Percentiles rank a stretch among this genome's conserved stretches.
These are phyloP conservation scores for Zhuqinia jingwanae DNA, from an alignment of 2,888 invertebrate genomes.

Conservation along the genomic window DNA sequence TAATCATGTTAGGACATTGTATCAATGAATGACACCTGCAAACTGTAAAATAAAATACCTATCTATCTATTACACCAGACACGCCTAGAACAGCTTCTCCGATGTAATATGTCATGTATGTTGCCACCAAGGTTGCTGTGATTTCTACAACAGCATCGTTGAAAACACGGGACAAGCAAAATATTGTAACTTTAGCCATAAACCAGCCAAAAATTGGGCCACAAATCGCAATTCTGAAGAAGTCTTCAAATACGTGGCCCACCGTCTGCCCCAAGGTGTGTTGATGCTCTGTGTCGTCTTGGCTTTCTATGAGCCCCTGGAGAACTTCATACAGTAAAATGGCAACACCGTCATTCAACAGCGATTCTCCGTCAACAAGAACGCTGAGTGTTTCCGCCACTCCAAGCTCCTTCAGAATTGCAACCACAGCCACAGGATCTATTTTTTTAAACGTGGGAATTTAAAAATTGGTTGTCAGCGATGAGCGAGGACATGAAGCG, in stretches of 20 bases:
- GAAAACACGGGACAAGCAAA: slow-evolving; percentile 80
- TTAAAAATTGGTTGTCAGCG: too few species aligned
- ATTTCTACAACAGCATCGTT: slow-evolving; percentile 81
- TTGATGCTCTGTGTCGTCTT: neutral
- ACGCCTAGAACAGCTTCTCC: slow-evolving; percentile 79
- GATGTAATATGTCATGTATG: slow-evolving; percentile 81
- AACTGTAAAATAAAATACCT: too few species aligned
- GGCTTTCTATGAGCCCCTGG: slow-evolving; percentile 48
- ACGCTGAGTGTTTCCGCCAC: slow-evolving; percentile 80
- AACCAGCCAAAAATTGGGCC: slow-evolving; percentile 80
- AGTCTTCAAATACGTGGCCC: slow-evolving; percentile 24
- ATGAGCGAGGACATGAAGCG: neutral
- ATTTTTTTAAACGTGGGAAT: too few species aligned
- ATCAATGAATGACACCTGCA: too few species aligned
- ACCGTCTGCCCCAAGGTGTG: slow-evolving; percentile 54
- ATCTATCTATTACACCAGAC: slow-evolving; percentile 82
- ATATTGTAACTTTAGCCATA: slow-evolving; percentile 80
- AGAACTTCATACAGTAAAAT: slow-evolving; percentile 81
- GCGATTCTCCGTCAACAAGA: slow-evolving; percentile 82
- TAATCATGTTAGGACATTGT: too few species aligned
- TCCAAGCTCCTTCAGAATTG: slow-evolving; percentile 81
- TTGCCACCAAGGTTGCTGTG: slow-evolving; percentile 81
- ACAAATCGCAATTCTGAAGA: slow-evolving; percentile 73
- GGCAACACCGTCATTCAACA: slow-evolving; percentile 82
- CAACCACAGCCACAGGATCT: slow-evolving; percentile 82